These are phyloP conservation scores for Drosophila triauraria DNA, from an alignment of 1,140 invertebrate species.

Conservation along the genomic window DNA sequence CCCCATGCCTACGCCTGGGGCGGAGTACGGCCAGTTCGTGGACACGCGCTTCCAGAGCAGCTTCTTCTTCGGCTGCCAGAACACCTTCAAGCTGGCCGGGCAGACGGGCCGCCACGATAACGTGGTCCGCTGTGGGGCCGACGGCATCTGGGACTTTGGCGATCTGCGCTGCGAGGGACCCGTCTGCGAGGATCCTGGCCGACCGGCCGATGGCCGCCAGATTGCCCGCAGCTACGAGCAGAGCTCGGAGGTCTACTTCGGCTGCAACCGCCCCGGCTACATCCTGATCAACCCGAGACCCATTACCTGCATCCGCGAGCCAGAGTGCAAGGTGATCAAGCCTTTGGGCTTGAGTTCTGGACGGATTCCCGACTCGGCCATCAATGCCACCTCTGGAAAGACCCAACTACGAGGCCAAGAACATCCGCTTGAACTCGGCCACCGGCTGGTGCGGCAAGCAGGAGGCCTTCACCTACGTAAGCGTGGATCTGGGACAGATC, in stretches of 20 bases:
- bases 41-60: constrained; percentile 96
- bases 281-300: constrained; percentile 96
- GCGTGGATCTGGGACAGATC: constrained; percentile 96
- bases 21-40: constrained; percentile 94
- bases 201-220: constrained; percentile 96
- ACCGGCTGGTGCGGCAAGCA: constrained; percentile 98
- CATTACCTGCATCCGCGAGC: constrained; percentile 95
- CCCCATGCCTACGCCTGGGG: constrained; percentile 95
- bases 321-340: constrained; percentile 96
- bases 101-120: constrained; percentile 96
- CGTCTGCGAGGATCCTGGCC: constrained; percentile 97
- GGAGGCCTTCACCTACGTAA: constrained; percentile 98
- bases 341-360: constrained; percentile 96
- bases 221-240: constrained; percentile 96
- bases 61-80: constrained; percentile 98
- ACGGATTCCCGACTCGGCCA: constrained; percentile 96
- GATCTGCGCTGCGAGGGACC: constrained; percentile 97
- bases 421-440: constrained; percentile 95
- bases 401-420: constrained; percentile 95
- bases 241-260: constrained; percentile 95
- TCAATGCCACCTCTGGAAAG: constrained; percentile 97
- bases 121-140: constrained; percentile 95
- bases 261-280: constrained; percentile 95
- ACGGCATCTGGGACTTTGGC: constrained; percentile 98
- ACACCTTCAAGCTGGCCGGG: constrained; percentile 97